A percentile compares a stretch with the other conserved stretches of the same genome.
phyloP scores from a whole-genome alignment of 2,113 vertebrate species.

The Aldabrachelys gigantea region DNA sequence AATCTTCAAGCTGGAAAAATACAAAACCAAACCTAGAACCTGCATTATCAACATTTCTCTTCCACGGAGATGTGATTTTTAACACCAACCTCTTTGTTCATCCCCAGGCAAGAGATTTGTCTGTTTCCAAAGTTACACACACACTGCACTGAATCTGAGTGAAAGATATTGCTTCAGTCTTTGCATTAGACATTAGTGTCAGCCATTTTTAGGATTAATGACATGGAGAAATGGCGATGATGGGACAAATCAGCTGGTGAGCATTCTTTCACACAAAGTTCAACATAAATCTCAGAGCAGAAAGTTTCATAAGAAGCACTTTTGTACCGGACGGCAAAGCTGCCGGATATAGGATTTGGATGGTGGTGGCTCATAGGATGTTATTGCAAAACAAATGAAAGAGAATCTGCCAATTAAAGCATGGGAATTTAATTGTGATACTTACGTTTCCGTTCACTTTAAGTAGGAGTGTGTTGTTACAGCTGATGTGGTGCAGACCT shows the following conservation, averaged over 20 bases:
- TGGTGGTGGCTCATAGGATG: not conserved
- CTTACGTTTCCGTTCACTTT: not conserved
- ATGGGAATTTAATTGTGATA: not conserved
- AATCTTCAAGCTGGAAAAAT: too few species aligned
- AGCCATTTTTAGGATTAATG: not conserved
- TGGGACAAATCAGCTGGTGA: not conserved
- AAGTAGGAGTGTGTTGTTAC: not conserved
- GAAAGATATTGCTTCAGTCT: not conserved
- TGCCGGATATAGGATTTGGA: not conserved
- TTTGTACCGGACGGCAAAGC: not conserved
- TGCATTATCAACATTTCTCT: not conserved
- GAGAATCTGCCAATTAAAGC: not conserved
- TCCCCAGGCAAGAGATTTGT: not conserved
- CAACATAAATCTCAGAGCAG: not conserved
- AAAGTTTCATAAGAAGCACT: not conserved
- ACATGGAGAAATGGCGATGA: not conserved
- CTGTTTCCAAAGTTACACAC: not conserved
- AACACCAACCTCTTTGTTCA: not conserved
- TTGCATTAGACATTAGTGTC: not conserved
- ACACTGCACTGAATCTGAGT: not conserved
- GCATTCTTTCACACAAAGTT: not conserved
- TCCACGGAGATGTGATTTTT: not conserved
- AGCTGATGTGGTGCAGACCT: not conserved
- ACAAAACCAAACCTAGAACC: too few species aligned
- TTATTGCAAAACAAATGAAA: constrained; percentile 17